phyloP scores from a whole-genome alignment of 1,140 invertebrate genomes.

The Bombyx mori region DNA sequence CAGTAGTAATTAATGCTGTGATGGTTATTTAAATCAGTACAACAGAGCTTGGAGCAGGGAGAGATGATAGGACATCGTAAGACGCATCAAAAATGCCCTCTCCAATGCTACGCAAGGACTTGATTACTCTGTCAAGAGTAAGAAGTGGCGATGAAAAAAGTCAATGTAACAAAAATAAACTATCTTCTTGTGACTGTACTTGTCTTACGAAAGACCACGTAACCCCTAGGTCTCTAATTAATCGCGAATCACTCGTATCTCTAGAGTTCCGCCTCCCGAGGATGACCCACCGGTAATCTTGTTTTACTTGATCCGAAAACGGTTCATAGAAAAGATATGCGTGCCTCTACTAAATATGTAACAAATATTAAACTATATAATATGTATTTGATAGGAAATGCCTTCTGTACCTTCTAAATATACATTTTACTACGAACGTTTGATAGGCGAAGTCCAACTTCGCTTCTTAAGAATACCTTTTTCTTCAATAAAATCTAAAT shows the following conservation, averaged over 20 bases:
- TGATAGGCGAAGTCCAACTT: too few relatives aligned
- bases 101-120: too few relatives aligned
- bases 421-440: too few relatives aligned
- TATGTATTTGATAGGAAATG: too few relatives aligned
- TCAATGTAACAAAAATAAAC: not conserved
- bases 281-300: slow-evolving; percentile 47
- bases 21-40: not conserved
- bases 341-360: too few relatives aligned
- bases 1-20: not conserved
- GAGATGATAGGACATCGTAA: not conserved
- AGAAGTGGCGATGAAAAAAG: not conserved
- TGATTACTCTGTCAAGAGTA: not conserved
- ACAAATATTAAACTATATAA: too few relatives aligned
- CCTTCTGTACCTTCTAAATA: too few relatives aligned
- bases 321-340: too few relatives aligned
- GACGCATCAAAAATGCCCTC: too few relatives aligned
- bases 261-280: slow-evolving; percentile 37
- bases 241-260: slow-evolving; percentile 47
- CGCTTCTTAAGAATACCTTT: too few relatives aligned
- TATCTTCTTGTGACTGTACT: slow-evolving; percentile 20
- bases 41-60: not conserved
- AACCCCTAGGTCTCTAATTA: slow-evolving; percentile 56
- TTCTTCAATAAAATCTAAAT: too few relatives aligned
- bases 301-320: slow-evolving; percentile 12
- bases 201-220: slow-evolving; percentile 37